A percentile compares a stretch with the other conserved stretches of the same genome.
Evolutionary conservation across 2,797 vertebrate species (phyloP).

Genomic region (Pteropus rufus): DNA sequence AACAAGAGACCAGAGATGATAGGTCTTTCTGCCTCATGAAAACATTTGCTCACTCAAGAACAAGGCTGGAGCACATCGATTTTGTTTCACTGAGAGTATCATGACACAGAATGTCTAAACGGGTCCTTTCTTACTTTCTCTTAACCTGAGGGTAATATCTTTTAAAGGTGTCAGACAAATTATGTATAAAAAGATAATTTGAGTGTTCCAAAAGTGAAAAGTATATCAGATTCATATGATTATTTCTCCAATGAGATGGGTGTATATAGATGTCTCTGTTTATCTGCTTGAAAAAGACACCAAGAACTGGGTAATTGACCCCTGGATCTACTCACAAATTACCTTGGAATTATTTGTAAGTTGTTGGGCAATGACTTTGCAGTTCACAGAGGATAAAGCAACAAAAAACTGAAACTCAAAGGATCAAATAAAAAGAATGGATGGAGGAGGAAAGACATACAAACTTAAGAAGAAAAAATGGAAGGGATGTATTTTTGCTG

Average conservation of each 20-base stretch:
- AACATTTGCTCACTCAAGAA: background rate
- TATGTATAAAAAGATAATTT: background rate
- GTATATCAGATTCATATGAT: background rate
- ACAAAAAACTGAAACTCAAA: background rate
- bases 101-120: background rate
- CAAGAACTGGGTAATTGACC: background rate
- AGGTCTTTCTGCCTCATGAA: background rate
- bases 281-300: background rate
- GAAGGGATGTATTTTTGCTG: background rate
- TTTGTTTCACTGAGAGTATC: background rate
- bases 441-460: background rate
- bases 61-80: background rate
- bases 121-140: background rate
- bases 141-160: background rate
- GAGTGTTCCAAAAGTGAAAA: background rate
- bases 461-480: background rate
- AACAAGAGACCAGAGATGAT: background rate
- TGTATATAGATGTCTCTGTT: background rate
- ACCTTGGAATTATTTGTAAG: background rate
- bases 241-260: background rate
- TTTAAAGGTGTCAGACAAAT: background rate
- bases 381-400: background rate
- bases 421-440: background rate
- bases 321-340: background rate
- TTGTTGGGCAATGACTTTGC: background rate